These are phyloP conservation scores for Altica lythri DNA, from an alignment of 2,888 invertebrate genomes.

Conservation along the genomic window DNA sequence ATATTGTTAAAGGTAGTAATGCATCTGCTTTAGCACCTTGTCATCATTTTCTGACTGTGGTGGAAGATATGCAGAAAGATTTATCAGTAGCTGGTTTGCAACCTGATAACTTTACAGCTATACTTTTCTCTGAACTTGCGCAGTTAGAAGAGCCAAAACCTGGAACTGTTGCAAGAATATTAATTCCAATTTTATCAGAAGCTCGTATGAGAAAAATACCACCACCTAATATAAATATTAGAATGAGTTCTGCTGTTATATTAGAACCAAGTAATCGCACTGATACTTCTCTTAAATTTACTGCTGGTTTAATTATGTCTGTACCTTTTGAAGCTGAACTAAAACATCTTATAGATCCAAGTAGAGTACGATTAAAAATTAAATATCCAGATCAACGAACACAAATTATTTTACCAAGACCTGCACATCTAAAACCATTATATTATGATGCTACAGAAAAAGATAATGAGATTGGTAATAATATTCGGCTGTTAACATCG, in stretches of 20 bases:
- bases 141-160: conserved; percentile 83
- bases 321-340: conserved; percentile 88
- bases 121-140: conserved; percentile 78
- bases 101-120: conserved; percentile 80
- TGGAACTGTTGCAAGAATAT: conserved; percentile 75
- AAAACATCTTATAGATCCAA: conserved; percentile 74
- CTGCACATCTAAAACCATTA: conserved; percentile 75
- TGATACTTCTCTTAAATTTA: conserved; percentile 85
- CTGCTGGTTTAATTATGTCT: conserved; percentile 88
- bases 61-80: conserved; percentile 61
- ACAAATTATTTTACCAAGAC: conserved; percentile 80
- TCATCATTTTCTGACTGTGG: conserved; percentile 73
- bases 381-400: conserved; percentile 91
- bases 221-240: conserved; percentile 68
- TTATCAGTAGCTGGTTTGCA: conserved; percentile 61
- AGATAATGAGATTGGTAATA: conserved; percentile 59
- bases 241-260: conserved; percentile 80
- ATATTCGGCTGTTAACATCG: conserved; percentile 78
- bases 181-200: conserved; percentile 75
- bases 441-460: conserved; percentile 60
- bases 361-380: conserved; percentile 79
- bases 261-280: conserved; percentile 82
- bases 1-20: conserved; percentile 70
- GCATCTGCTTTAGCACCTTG: conserved; percentile 75
- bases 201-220: conserved; percentile 71